Conservation (phyloP, 1,140 invertebrate genomes). For the Pseudobourletiella spinata region DNA sequence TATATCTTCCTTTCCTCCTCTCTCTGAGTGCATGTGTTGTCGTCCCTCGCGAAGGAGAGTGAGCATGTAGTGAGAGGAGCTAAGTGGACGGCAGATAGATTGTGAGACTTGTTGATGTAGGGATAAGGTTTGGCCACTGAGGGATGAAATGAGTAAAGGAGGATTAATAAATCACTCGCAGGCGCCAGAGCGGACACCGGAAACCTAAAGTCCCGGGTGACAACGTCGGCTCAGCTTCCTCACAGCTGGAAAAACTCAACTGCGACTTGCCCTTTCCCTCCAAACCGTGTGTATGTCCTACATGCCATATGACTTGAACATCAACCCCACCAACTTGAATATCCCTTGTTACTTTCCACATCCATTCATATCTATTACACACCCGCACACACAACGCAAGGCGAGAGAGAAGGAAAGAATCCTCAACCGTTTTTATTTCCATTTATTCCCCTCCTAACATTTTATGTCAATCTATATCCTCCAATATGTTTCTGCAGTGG, state of each 20-base stretch:
- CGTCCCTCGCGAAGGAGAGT: background rate
- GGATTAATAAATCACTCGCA: slow-evolving; percentile 35
- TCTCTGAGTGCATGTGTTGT: too few species aligned
- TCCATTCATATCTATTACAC: background rate
- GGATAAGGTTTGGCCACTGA: slow-evolving; percentile 23
- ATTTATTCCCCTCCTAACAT: too few species aligned
- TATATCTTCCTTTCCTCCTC: too few species aligned
- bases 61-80: background rate
- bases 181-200: slow-evolving; percentile 33
- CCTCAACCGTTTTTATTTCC: too few species aligned
- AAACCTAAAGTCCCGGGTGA: slow-evolving; percentile 35
- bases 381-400: too few species aligned
- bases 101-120: slow-evolving; percentile 28
- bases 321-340: background rate
- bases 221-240: slow-evolving; percentile 34
- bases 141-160: slow-evolving; percentile 25
- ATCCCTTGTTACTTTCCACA: background rate
- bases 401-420: too few species aligned
- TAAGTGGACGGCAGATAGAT: background rate
- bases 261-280: slow-evolving; percentile 16
- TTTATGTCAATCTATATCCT: too few species aligned
- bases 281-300: background rate
- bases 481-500: too few species aligned
- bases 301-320: background rate
- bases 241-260: slow-evolving; percentile 34